Percentiles rank a stretch among this genome's conserved stretches.
phyloP scores from a whole-genome alignment of 1,140 invertebrate species.

The Hestina assimilis region DNA sequence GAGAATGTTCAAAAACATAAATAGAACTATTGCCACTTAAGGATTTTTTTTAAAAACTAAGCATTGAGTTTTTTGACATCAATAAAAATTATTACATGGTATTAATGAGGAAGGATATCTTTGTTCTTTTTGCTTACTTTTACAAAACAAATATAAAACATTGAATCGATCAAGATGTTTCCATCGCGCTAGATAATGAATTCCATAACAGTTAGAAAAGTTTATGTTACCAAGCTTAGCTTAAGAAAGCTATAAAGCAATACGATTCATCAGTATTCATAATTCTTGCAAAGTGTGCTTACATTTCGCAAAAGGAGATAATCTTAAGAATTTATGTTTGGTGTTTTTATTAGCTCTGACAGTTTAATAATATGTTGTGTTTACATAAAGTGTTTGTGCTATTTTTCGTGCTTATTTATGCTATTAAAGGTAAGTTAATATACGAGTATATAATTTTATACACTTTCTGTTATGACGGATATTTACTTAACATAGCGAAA shows the following conservation, averaged over 20 bases:
- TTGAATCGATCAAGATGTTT: constrained; percentile 4
- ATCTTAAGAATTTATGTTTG: too few species aligned
- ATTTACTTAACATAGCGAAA: too few species aligned
- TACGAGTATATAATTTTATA: background rate
- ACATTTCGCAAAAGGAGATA: constrained; percentile 15
- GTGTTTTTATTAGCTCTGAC: too few species aligned
- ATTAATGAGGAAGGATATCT: too few species aligned
- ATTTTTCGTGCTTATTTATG: background rate
- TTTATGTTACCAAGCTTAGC: constrained; percentile 17
- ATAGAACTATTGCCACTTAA: too few species aligned
- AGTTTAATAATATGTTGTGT: constrained; percentile 2
- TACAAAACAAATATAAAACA: too few species aligned
- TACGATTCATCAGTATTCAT: constrained; percentile 21
- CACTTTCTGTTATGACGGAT: too few species aligned
- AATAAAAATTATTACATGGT: too few species aligned
- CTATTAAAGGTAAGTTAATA: constrained; percentile 2
- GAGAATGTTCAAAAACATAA: too few species aligned
- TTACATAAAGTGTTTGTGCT: background rate
- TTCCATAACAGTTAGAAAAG: constrained; percentile 19
- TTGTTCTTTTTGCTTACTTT: too few species aligned
- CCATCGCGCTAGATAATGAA: constrained; percentile 2
- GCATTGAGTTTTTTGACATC: too few species aligned
- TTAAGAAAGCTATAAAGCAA: constrained; percentile 14
- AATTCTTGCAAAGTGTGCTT: constrained; percentile 7
- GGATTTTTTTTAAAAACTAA: too few species aligned